These are phyloP conservation scores for Saiga tatarica DNA, from an alignment of 2,113 vertebrate species.

Conservation along the genomic window DNA sequence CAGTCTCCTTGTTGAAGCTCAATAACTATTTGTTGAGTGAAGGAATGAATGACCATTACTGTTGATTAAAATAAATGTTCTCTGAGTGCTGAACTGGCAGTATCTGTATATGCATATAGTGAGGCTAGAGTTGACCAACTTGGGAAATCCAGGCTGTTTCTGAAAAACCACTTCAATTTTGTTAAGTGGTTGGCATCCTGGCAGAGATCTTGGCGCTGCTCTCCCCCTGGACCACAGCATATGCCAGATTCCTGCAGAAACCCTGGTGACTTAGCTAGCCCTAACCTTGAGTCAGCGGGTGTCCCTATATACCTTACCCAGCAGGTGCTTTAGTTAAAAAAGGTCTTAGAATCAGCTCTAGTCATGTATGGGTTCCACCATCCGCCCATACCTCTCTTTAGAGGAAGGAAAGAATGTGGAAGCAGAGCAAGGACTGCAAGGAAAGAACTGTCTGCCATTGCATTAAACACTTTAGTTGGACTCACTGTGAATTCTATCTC, in stretches of 20 bases:
- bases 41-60: neutral
- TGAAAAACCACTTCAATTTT: conserved; percentile 48
- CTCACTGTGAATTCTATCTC: neutral
- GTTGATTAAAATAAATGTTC: conserved; percentile 33
- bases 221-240: neutral
- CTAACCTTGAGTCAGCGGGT: neutral
- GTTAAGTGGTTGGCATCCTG: conserved; percentile 3
- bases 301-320: neutral
- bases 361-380: neutral
- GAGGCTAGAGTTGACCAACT: conserved; percentile 34
- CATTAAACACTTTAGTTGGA: neutral
- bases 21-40: neutral
- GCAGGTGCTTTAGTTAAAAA: neutral
- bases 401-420: neutral
- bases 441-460: neutral
- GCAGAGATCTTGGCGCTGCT: neutral
- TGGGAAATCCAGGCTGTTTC: conserved; percentile 27
- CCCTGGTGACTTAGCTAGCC: neutral
- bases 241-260: conserved; percentile 29
- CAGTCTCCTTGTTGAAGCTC: neutral
- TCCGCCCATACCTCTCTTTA: neutral
- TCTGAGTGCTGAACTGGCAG: conserved; percentile 36
- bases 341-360: neutral
- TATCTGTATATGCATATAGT: neutral
- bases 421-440: neutral